Percentiles rank a stretch among this genome's conserved stretches.
phyloP scores from a whole-genome alignment of 2,797 vertebrate species.

The Lagodon rhomboides region DNA sequence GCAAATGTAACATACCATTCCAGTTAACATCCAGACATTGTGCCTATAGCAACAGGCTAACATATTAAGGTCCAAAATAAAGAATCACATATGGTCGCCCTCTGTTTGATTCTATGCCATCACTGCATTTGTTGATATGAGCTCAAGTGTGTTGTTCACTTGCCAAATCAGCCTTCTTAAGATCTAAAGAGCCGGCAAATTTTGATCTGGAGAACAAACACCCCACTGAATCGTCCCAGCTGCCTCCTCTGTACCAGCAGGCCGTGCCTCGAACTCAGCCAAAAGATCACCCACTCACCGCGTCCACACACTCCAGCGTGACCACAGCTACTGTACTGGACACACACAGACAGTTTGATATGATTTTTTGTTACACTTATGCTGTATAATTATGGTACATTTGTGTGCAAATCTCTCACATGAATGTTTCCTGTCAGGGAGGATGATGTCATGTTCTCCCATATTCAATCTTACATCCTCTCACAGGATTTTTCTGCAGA shows the following conservation, averaged over 20 bases:
- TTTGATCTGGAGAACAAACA: conserved; percentile 55
- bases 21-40: not conserved
- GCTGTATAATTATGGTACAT: not conserved
- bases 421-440: conserved; percentile 34
- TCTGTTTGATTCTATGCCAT: conserved; percentile 17
- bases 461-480: conserved; percentile 37
- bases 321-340: not conserved
- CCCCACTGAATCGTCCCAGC: conserved; percentile 44
- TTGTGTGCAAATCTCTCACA: not conserved
- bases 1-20: not conserved
- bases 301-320: conserved; percentile 10
- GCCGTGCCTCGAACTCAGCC: conserved; percentile 11
- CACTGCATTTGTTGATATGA: conserved; percentile 31
- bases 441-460: conserved; percentile 63
- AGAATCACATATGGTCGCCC: conserved; percentile 18
- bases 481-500: conserved; percentile 56
- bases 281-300: conserved; percentile 38
- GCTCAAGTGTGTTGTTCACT: conserved; percentile 37
- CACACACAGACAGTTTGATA: not conserved
- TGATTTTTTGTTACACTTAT: conserved; percentile 27
- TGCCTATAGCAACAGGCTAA: not conserved
- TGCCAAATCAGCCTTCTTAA: conserved; percentile 29
- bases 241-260: conserved; percentile 40
- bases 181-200: conserved; percentile 19
- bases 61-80: not conserved